Percentiles rank a stretch among this genome's conserved stretches.
Conservation (phyloP, 2,888 invertebrate genomes). For the Pseudanteris insignis region DNA sequence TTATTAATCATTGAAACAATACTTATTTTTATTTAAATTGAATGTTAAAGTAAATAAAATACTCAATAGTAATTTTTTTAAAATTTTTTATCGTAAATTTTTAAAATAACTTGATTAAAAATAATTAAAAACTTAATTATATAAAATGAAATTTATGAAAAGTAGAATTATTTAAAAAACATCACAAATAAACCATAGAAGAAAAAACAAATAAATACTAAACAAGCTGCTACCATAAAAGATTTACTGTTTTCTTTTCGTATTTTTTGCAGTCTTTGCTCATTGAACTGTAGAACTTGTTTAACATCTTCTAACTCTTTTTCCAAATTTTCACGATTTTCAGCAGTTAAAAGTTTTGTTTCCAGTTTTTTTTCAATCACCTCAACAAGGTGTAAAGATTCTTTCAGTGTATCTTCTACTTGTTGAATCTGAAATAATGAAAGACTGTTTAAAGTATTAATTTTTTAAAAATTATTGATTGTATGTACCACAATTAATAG, state of each 20-base stretch:
- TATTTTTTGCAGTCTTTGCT: slow-evolving; percentile 52
- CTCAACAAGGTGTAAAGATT: slow-evolving; percentile 52
- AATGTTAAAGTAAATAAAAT: no score
- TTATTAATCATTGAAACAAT: no score
- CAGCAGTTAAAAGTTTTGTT: slow-evolving; percentile 51
- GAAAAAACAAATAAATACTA: slow-evolving; percentile 51
- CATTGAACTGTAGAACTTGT: slow-evolving; percentile 52
- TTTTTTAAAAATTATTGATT: no score
- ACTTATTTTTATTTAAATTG: no score
- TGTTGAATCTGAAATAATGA: slow-evolving; percentile 56
- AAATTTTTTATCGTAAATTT: slow-evolving; percentile 3
- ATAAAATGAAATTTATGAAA: no score
- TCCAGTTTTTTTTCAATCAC: slow-evolving; percentile 55
- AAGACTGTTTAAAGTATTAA: no score
- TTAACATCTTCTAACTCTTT: slow-evolving; percentile 56
- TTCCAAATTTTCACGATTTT: slow-evolving; percentile 57
- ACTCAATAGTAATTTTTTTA: slow-evolving; percentile 9
- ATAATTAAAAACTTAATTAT: no score
- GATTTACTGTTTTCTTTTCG: slow-evolving; percentile 56
- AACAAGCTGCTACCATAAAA: slow-evolving; percentile 55
- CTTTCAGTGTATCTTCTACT: slow-evolving; percentile 54
- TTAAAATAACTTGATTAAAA: no score
- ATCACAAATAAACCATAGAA: slow-evolving; percentile 42
- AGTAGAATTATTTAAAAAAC: slow-evolving; percentile 35
- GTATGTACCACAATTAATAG: slow-evolving; percentile 3